These are phyloP conservation scores for Gryon sp. DNA, from an alignment of 1,140 invertebrate genomes.

Conservation along the genomic window DNA sequence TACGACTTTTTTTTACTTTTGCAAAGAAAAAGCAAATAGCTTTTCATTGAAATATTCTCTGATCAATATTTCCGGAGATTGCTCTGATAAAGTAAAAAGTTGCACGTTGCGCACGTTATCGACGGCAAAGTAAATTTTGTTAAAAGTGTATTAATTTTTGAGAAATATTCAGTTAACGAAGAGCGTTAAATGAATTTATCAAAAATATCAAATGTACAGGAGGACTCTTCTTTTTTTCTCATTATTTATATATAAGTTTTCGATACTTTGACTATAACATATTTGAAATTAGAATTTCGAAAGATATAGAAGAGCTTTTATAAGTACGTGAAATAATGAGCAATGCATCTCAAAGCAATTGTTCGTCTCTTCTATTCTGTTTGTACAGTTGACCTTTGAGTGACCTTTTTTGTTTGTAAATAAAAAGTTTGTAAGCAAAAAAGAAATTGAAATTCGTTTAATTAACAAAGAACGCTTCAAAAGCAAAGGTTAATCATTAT, in stretches of 20 bases:
- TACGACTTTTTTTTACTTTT: background rate
- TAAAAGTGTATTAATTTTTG: slow-evolving; percentile 44
- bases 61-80: slow-evolving; percentile 51
- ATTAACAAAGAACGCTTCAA: no score
- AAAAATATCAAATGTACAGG: slow-evolving; percentile 1
- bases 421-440: background rate
- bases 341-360: no score
- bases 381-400: background rate
- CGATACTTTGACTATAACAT: slow-evolving; percentile 9
- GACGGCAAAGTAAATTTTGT: slow-evolving; percentile 45
- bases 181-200: slow-evolving; percentile 22
- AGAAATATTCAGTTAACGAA: slow-evolving; percentile 17
- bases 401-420: background rate
- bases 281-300: background rate
- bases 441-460: background rate
- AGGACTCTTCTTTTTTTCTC: slow-evolving; percentile 1
- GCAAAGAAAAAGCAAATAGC: slow-evolving; percentile 32
- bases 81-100: slow-evolving; percentile 46
- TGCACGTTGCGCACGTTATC: slow-evolving; percentile 26
- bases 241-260: slow-evolving; percentile 24
- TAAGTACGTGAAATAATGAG: no score
- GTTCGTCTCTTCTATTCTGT: slow-evolving; percentile 4
- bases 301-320: background rate
- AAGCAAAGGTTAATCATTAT: no score
- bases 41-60: slow-evolving; percentile 45